Conservation (phyloP, 30 jellyfish, hydroid and myxozoan genomes). For the Hydractinia echinata region DNA sequence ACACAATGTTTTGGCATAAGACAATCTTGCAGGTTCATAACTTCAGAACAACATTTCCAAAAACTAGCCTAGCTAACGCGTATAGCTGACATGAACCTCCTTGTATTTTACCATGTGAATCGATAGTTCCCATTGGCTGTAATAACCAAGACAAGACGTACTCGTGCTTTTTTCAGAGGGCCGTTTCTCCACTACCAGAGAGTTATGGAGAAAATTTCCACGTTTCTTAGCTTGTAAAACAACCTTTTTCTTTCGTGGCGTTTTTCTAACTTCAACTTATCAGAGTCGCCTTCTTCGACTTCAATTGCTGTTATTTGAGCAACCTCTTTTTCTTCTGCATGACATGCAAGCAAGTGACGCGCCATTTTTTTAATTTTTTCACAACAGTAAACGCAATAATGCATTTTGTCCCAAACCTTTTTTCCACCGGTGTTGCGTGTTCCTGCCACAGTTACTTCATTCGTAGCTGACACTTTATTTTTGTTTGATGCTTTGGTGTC, state of each 20-base stretch:
- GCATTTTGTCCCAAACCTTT: slow-evolving; percentile 5
- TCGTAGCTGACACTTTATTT: slow-evolving; percentile 8
- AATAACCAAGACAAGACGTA: too few species aligned
- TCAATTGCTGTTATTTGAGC: neutral
- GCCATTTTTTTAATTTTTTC: neutral
- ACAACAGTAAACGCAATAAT: slow-evolving; percentile 1
- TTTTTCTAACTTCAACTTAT: neutral
- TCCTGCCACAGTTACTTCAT: slow-evolving; percentile 1
- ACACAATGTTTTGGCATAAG: slow-evolving; percentile 14
- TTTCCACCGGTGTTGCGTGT: neutral
- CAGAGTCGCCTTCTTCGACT: slow-evolving; percentile 8
- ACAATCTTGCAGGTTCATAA: too few species aligned
- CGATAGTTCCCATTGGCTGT: slow-evolving; percentile 1
- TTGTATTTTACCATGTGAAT: slow-evolving; percentile 5
- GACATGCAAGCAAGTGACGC: slow-evolving; percentile 11
- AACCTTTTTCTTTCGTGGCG: slow-evolving; percentile 1
- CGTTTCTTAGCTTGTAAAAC: neutral
- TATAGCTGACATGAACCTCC: slow-evolving; percentile 4
- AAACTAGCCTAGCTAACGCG: neutral
- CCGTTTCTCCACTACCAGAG: slow-evolving; percentile 5
- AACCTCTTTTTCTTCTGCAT: neutral
- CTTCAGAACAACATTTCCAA: slow-evolving; percentile 10
- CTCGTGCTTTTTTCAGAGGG: slow-evolving; percentile 8
- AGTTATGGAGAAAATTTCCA: neutral
- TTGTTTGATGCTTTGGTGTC: neutral